Base-by-base conservation (phyloP, 2,113 vertebrate species). In the Malaclemys terrapin region DNA sequence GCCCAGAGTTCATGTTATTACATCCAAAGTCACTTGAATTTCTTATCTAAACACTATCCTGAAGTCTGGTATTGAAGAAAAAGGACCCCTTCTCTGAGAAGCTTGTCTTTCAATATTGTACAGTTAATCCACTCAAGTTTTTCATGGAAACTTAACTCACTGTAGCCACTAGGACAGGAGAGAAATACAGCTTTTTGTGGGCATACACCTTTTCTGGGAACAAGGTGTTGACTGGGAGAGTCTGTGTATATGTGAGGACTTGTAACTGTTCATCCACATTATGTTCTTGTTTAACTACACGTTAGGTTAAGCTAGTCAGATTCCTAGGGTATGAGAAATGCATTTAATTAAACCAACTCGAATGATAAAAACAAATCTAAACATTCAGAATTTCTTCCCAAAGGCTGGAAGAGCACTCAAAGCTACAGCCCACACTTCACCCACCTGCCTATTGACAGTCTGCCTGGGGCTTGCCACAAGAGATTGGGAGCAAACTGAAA, bases 1-100 rank as follows among this genome's bases (percentile, higher is more conserved):
- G 54, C 49, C 90, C 90, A 81, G 42, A 91, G 95, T 90, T 96
- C 87, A 6, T n/a, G 80, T 87, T 90, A 85, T 94, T 88, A 91
- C 75, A 91, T 72, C 95, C 78, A 94, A 93, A 84, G 81, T 88
- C 90, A 20, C 84, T 93, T 97, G 88, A 92, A 95, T 82, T 91
- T 96, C 54, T 7, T 88, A 84, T 42, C 93, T 96, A 97, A 97
- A 91, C 88, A 82, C 95, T 94, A 97, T 57, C 91, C 84, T 96
- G 91, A 54, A 89, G 82, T 90, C 93, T 93, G 84, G 91, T 94
- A 87, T 35, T 62, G 69, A 96, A 91, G 87, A 82, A 88, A 94
- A 93, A 84, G 2, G 83, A 75, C 25, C 57, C 89, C 78, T 17
- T 91, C 84, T 89, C 35, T 91, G 88, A 92, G 93, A 1, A 76